Percentiles rank a stretch among this genome's conserved stretches.
Conservation (phyloP, 2,888 invertebrate genomes). For the Criorhina ranunculi region DNA sequence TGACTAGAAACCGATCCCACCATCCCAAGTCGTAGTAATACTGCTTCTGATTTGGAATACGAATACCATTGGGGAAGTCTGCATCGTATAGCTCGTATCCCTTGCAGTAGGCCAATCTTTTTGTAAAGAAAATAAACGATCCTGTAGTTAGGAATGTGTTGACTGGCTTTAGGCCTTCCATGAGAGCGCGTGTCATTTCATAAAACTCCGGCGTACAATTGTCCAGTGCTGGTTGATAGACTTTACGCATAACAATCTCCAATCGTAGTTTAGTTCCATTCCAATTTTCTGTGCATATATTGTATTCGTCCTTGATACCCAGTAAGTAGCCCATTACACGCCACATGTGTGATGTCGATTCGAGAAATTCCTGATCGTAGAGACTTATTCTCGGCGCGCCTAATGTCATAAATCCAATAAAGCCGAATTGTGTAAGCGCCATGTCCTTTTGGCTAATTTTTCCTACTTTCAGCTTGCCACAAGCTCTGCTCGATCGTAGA, state of each 20-base stretch:
- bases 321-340: constrained; percentile 91
- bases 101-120: constrained; percentile 86
- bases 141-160: constrained; percentile 87
- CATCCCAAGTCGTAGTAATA: constrained; percentile 84
- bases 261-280: constrained; percentile 86
- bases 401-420: constrained; percentile 90
- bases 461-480: constrained; percentile 85
- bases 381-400: constrained; percentile 89
- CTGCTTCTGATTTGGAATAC: constrained; percentile 83
- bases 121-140: constrained; percentile 86
- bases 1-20: constrained; percentile 84
- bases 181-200: constrained; percentile 87
- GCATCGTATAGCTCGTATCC: constrained; percentile 85
- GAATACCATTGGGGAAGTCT: constrained; percentile 79
- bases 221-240: constrained; percentile 87
- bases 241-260: constrained; percentile 86
- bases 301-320: constrained; percentile 93
- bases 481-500: constrained; percentile 86
- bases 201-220: constrained; percentile 87
- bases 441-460: constrained; percentile 92
- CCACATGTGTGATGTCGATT: constrained; percentile 93
- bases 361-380: constrained; percentile 87
- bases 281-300: constrained; percentile 88
- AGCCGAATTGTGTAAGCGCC: constrained; percentile 94
- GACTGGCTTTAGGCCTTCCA: constrained; percentile 89